These are phyloP conservation scores for Neoscelio sp. DNA, from an alignment of 2,888 invertebrate species.

Conservation along the genomic window DNA sequence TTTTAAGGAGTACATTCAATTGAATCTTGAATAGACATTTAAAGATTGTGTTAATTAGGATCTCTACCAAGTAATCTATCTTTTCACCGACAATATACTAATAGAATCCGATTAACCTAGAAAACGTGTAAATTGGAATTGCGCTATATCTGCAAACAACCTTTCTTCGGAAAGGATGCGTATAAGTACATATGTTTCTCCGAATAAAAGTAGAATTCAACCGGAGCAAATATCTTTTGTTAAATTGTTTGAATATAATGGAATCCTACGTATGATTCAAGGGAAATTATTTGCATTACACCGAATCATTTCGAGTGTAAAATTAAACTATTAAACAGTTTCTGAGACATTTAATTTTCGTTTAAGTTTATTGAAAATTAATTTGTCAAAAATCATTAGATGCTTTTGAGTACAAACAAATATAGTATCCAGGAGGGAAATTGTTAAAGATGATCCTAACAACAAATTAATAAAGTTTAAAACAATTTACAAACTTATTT, in stretches of 20 bases:
- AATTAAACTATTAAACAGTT: neutral
- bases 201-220: conserved; percentile 13
- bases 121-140: conserved; percentile 43
- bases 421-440: too few species aligned
- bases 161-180: conserved; percentile 30
- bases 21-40: too few species aligned
- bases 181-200: neutral
- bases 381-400: too few species aligned
- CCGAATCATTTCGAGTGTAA: neutral
- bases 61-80: neutral
- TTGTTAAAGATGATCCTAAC: too few species aligned
- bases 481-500: too few species aligned
- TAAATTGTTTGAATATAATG: conserved; percentile 20
- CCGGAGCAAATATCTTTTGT: conserved; percentile 10
- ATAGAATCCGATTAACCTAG: conserved; percentile 58
- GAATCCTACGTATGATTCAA: neutral
- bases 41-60: too few species aligned
- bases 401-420: too few species aligned
- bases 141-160: conserved; percentile 1
- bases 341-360: conserved; percentile 8
- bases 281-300: neutral
- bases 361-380: conserved; percentile 2
- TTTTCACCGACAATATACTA: conserved; percentile 41
- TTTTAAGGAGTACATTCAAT: too few species aligned
- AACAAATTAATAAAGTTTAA: too few species aligned